Base-by-base conservation (phyloP, 2,888 invertebrate genomes). In the Ochropacha duplaris region DNA sequence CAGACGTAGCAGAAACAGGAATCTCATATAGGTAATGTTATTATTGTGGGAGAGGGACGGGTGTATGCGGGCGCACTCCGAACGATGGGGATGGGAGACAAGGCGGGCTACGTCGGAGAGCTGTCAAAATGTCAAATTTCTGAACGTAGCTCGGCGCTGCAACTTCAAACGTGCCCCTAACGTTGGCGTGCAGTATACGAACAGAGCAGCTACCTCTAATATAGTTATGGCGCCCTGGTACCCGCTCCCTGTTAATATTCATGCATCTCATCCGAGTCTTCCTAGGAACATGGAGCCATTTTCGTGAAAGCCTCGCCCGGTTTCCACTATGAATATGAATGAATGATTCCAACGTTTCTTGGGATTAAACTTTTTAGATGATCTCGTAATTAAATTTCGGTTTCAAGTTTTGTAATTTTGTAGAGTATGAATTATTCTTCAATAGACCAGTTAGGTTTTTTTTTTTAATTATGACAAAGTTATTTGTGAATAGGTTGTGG, bases 121-220 rank as follows among this genome's bases (percentile, higher is more conserved):
- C 93, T 93, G 93, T 93, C 93, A 93, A 93, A 93, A 93, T 88
- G 93, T 93, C 93, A 93, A 93, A 93, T 93, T 93, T 92, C 91
- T 87, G 91, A 86, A 90, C 90, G 86, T 84, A 82, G 88, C 88
- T 83, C 86, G 86, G 89, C 90, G 87, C 86, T 74, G 79, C 86
- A 90, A 92, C 88, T 92, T 91, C 90, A 91, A 91, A 90, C 91
- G 92, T 89, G 91, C 90, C 87, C 86, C 88, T 84, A 85, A 87
- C 83, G 87, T 80, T 81, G 86, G 87, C 88, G 79, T 88, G 88
- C 90, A 87, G 80, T 82, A 82, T 80, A 72, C 68, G 63, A 58
- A 60, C 79, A n/a, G n/a, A n/a, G 73, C 71, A 75, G 77, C 81
- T 83, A 84, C 78, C 86, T 87, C 87, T 91, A 90, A 90, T 86